phyloP scores from a whole-genome alignment of 2,888 invertebrate genomes.

The Caenorhabditis macrosperma region DNA sequence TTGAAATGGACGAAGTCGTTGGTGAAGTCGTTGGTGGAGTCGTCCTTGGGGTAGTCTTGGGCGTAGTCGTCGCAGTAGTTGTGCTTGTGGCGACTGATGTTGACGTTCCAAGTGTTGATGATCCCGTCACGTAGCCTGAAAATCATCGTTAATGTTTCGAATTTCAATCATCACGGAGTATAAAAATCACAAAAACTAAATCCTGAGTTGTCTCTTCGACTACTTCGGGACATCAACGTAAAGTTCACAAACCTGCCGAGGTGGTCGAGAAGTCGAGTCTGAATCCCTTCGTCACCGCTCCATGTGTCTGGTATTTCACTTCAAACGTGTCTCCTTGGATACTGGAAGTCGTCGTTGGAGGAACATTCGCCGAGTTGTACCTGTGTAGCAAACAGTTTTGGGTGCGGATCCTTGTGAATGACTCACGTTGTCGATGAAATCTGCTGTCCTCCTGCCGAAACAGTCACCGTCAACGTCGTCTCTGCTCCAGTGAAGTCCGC shows the following conservation, averaged over 20 bases:
- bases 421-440: constrained; percentile 1
- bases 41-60: background rate
- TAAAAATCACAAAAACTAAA: no score
- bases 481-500: constrained; percentile 10
- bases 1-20: background rate
- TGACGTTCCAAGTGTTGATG: background rate
- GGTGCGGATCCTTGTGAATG: background rate
- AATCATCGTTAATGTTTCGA: no score
- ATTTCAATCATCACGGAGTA: no score
- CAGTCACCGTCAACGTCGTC: constrained; percentile 11
- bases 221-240: no score
- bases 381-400: background rate
- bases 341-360: constrained; percentile 4
- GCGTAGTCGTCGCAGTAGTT: background rate
- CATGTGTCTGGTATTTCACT: constrained; percentile 19
- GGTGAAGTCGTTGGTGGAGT: no score
- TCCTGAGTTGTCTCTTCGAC: no score
- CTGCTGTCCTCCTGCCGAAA: constrained; percentile 4
- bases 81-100: background rate
- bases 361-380: constrained; percentile 18
- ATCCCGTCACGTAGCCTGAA: constrained; percentile 5
- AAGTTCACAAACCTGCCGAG: background rate
- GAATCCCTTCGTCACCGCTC: constrained; percentile 23
- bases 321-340: constrained; percentile 22
- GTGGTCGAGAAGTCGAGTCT: constrained; percentile 36